phyloP scores from a whole-genome alignment of 2,797 vertebrate genomes.

The Lagorchestes hirsutus region DNA sequence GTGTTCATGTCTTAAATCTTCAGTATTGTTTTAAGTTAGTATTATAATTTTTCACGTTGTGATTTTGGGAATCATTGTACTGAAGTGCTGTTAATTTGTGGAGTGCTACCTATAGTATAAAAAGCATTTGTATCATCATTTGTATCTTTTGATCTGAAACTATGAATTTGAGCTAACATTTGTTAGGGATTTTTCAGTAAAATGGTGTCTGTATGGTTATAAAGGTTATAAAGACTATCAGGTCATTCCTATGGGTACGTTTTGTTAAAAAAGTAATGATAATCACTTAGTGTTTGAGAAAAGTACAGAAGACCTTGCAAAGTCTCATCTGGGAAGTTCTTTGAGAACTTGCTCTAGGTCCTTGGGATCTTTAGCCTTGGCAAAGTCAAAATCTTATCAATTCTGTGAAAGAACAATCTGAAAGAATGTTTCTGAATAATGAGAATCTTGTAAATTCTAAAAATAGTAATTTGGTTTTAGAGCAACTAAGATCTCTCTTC shows the following conservation, averaged over 20 bases:
- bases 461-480: neutral
- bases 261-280: neutral
- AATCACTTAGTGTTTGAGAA: neutral
- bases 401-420: neutral
- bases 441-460: neutral
- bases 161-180: neutral
- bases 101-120: neutral
- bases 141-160: neutral
- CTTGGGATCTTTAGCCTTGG: neutral
- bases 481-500: neutral
- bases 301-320: neutral
- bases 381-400: neutral
- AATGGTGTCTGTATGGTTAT: neutral
- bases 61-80: neutral
- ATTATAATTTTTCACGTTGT: neutral
- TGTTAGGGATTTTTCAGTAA: neutral
- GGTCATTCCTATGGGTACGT: neutral
- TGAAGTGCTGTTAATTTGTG: neutral
- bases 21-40: neutral
- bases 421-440: neutral
- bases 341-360: neutral
- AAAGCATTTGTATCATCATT: neutral
- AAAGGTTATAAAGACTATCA: neutral
- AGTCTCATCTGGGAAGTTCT: neutral
- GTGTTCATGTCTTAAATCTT: neutral